These are phyloP conservation scores for Hycleus phaleratus DNA, from an alignment of 1,140 invertebrate species.

Conservation along the genomic window DNA sequence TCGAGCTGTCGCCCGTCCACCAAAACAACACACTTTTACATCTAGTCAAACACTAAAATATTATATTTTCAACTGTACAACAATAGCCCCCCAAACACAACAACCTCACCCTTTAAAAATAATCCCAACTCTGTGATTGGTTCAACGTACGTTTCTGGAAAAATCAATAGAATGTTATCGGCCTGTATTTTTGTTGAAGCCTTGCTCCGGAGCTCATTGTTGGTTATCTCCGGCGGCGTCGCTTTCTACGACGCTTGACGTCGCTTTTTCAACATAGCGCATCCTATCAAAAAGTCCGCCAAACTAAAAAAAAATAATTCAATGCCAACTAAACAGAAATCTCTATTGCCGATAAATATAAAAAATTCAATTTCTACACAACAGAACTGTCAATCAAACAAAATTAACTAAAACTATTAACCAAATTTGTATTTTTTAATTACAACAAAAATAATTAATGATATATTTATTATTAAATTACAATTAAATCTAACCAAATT, in stretches of 20 bases:
- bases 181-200: constrained; percentile 41
- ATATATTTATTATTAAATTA: too few relatives aligned
- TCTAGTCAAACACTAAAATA: constrained; percentile 11
- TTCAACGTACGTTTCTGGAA: constrained; percentile 42
- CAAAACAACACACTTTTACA: constrained; percentile 32
- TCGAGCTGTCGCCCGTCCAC: constrained; percentile 32
- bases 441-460: too few relatives aligned
- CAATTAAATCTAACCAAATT: too few relatives aligned
- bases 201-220: constrained; percentile 35
- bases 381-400: too few relatives aligned
- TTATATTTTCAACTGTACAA: too few relatives aligned
- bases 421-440: too few relatives aligned
- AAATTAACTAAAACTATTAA: too few relatives aligned
- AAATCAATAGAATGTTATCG: constrained; percentile 43
- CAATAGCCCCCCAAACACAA: constrained; percentile 17
- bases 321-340: constrained; percentile 8
- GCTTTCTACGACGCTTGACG: constrained; percentile 35
- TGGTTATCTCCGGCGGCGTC: constrained; percentile 37
- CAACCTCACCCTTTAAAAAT: constrained; percentile 45
- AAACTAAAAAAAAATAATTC: constrained; percentile 20
- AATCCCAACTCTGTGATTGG: constrained; percentile 42
- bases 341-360: neutral
- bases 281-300: constrained; percentile 29
- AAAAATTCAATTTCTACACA: too few relatives aligned
- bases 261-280: constrained; percentile 34